Evolutionary conservation across 2,888 invertebrate species (phyloP).

Genomic region (Habrosyne pyritoides): DNA sequence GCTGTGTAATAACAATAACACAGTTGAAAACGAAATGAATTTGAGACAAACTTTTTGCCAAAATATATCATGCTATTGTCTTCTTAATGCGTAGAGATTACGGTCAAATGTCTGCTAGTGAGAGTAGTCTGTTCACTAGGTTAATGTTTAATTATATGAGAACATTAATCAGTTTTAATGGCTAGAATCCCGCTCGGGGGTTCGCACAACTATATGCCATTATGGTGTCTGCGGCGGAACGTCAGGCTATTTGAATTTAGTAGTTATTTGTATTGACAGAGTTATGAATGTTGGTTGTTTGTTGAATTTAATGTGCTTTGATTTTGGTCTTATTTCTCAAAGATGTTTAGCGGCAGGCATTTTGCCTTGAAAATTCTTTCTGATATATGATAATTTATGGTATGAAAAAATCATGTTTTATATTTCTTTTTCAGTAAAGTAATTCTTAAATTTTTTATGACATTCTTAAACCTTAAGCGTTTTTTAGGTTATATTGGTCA

Average conservation of each 20-base stretch:
- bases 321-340: too few relatives aligned
- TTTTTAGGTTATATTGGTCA: too few relatives aligned
- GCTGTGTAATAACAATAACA: background rate
- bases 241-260: background rate
- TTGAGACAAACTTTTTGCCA: background rate
- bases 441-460: too few relatives aligned
- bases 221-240: background rate
- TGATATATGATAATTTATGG: too few relatives aligned
- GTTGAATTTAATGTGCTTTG: too few relatives aligned
- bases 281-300: background rate
- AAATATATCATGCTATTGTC: background rate
- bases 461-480: too few relatives aligned
- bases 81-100: background rate
- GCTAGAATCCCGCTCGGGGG: background rate
- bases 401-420: too few relatives aligned
- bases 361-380: too few relatives aligned
- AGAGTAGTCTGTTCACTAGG: background rate
- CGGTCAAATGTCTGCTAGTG: background rate
- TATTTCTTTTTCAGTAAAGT: too few relatives aligned
- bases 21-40: slow-evolving; percentile 1
- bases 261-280: background rate
- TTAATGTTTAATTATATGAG: slow-evolving; percentile 3
- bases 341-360: too few relatives aligned
- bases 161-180: background rate
- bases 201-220: background rate